phyloP scores from a whole-genome alignment of 2,113 vertebrate species.

The Sylvia atricapilla region DNA sequence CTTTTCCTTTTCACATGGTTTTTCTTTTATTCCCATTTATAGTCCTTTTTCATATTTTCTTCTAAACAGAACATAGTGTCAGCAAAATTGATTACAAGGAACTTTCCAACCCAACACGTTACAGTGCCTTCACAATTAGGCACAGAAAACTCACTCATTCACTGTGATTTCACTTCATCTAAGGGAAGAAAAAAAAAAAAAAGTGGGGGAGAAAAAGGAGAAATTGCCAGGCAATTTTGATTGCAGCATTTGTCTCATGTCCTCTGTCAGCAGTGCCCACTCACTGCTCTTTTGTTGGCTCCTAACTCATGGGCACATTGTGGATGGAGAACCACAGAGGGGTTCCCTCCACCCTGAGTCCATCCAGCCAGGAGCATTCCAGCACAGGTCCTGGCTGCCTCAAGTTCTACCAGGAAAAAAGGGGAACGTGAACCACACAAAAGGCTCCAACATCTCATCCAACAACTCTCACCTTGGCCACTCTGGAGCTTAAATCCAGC shows the following conservation, averaged over 20 bases:
- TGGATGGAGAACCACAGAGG: background rate
- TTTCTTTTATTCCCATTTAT: conserved; percentile 61
- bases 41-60: conserved; percentile 44
- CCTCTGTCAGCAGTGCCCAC: background rate
- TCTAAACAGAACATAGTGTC: conserved; percentile 45
- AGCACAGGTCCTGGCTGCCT: background rate
- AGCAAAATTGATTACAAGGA: conserved; percentile 37
- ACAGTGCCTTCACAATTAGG: conserved; percentile 12
- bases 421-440: fast-evolving
- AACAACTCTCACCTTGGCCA: background rate
- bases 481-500: background rate
- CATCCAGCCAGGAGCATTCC: background rate
- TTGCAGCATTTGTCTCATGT: background rate
- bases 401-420: background rate
- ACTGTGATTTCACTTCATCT: conserved; percentile 2
- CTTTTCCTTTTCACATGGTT: conserved; percentile 41
- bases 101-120: conserved; percentile 35
- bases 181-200: no score
- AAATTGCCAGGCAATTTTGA: background rate
- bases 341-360: background rate
- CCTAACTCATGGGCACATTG: fast-evolving
- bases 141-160: conserved; percentile 6
- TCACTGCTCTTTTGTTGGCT: background rate
- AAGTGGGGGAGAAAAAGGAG: background rate
- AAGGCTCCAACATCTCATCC: background rate